These are phyloP conservation scores for Caracal caracal DNA, from an alignment of 2,113 vertebrate genomes.

Conservation along the genomic window DNA sequence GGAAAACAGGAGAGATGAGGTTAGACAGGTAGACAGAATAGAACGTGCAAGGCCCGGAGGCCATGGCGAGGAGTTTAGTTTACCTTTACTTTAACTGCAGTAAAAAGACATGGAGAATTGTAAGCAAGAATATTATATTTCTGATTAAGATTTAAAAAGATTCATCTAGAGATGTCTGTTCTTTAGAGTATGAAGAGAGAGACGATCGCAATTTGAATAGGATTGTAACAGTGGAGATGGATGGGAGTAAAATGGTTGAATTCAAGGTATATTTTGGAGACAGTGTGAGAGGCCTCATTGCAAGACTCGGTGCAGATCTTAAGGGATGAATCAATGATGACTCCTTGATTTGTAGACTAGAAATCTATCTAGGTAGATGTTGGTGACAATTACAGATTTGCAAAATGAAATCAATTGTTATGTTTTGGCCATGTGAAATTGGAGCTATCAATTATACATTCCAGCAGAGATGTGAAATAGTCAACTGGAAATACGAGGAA, in stretches of 20 bases:
- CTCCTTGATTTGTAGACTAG: not conserved
- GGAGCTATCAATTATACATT: not conserved
- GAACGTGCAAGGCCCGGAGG: accelerated
- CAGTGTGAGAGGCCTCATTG: not conserved
- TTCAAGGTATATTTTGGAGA: not conserved
- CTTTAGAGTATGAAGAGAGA: too few species aligned
- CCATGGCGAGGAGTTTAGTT: not conserved
- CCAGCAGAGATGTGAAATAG: not conserved
- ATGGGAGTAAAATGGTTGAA: not conserved
- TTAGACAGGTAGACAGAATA: not conserved
- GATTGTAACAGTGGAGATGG: not conserved
- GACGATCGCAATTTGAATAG: not conserved
- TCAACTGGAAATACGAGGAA: not conserved
- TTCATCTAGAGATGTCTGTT: not conserved
- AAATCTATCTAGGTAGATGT: not conserved
- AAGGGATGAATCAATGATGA: not conserved
- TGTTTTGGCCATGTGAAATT: not conserved
- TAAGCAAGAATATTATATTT: not conserved
- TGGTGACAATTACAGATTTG: not conserved
- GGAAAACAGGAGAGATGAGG: too few species aligned
- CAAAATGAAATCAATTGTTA: not conserved
- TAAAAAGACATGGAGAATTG: not conserved
- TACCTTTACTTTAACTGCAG: not conserved
- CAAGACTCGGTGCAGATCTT: not conserved
- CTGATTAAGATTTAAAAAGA: not conserved